Evolutionary conservation across 2,888 invertebrate species (phyloP), one percentile per base, ranked within the genome.

Genomic region (Eupithecia subfuscata): DNA sequence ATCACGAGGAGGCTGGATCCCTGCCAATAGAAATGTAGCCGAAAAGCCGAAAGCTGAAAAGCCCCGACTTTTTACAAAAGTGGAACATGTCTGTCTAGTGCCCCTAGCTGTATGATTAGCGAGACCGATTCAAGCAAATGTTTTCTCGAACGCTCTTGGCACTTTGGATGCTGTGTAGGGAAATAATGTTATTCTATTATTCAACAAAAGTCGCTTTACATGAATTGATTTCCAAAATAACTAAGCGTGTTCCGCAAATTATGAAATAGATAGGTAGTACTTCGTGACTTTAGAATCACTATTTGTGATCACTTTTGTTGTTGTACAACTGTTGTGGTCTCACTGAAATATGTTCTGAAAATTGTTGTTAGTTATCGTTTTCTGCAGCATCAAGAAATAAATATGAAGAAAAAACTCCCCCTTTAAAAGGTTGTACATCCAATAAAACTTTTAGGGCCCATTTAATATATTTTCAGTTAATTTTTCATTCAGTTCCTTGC

Each of bases 1-100:
- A 81, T 81, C 71, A 18, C 56, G 12, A 60, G 76, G 79, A 83
- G 82, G 81, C 78, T 86, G 87, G 86, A 82, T n/a, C 63, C 16
- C 72, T 70, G 83, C 86, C 86, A 86, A 79, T 79, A 77, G 75
- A 80, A 77, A 75, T 68, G 75, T 60, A 56, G 73, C 56, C 69
- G 78, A 76, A 78, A 73, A 78, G 40, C 75, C 70, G 60, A 48
- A 60, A 69, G 73, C 77, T 70, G 73, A 69, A 77, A 75, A 76
- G n/a, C n/a, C 64, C 34, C 18, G 65, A n/a, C 40, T 67, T 71
- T 64, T 43, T 45, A 48, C 43, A 70, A 74, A 75, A 72, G 40
- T 71, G 40, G 71, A 43, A 48, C 64, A 22, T 56, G 34, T 37
- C 3, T 30, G 40, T 18, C 1, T n/a, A 12, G 18, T 52, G n/a